Conservation (phyloP, 2,888 invertebrate species). For the Poecilobothrus nobilitatus region DNA sequence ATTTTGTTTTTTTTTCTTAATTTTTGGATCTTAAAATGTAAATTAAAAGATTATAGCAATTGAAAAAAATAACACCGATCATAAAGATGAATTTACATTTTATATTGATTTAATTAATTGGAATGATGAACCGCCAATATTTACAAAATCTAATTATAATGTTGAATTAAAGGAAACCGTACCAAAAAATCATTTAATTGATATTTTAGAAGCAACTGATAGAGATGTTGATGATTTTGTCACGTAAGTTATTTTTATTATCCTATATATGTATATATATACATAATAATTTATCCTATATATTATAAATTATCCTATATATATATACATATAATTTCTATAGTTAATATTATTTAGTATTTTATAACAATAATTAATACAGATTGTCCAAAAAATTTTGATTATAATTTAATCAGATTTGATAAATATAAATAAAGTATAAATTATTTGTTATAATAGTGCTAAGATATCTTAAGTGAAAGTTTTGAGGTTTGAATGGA, state of each 20-base stretch:
- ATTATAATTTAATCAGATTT: no score
- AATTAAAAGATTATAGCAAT: conserved; percentile 35
- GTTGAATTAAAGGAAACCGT: conserved; percentile 51
- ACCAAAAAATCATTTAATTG: conserved; percentile 45
- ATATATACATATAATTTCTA: no score
- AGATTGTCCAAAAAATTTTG: no score
- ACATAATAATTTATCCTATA: no score
- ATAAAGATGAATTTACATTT: conserved; percentile 40
- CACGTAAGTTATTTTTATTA: conserved; percentile 43
- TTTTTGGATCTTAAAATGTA: conserved; percentile 7
- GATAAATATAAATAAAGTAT: no score
- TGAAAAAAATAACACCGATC: conserved; percentile 31
- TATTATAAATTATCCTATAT: no score
- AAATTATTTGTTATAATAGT: no score
- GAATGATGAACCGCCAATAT: conserved; percentile 64
- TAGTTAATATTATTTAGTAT: no score
- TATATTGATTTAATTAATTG: conserved; percentile 53
- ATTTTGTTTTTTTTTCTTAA: background rate
- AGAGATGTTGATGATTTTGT: conserved; percentile 54
- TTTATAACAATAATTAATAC: no score
- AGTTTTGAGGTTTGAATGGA: no score
- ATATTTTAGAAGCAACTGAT: conserved; percentile 50
- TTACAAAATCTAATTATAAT: conserved; percentile 40
- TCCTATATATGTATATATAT: no score
- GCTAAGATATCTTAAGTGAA: no score